Conservation (phyloP, 2,113 vertebrate genomes). For the Cnemophilus loriae region DNA sequence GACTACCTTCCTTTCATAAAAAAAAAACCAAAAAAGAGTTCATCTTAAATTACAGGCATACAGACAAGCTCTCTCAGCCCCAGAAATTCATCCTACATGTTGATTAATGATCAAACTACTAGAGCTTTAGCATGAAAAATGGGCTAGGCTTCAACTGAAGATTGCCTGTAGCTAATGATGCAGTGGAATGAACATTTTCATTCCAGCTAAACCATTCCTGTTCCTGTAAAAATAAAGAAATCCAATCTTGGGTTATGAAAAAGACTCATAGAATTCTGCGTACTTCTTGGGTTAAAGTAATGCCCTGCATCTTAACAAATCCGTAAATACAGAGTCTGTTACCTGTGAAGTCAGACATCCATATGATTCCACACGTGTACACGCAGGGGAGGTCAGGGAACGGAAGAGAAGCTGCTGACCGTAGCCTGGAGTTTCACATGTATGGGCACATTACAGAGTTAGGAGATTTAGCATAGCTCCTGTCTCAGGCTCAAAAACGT, state of each 20-base stretch:
- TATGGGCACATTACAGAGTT: not conserved
- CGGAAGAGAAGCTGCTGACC: not conserved
- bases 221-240: slow-evolving; percentile 56
- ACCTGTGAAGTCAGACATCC: not conserved
- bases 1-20: slow-evolving; percentile 12
- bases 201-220: slow-evolving; percentile 41
- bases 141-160: slow-evolving; percentile 11
- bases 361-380: not conserved
- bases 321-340: not conserved
- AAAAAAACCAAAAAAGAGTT: not conserved
- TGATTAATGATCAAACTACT: slow-evolving; percentile 31
- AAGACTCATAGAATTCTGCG: not conserved
- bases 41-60: slow-evolving; percentile 21
- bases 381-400: not conserved
- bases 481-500: not conserved
- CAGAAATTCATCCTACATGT: slow-evolving; percentile 1
- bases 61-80: slow-evolving; percentile 2
- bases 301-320: not conserved
- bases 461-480: slow-evolving; percentile 24
- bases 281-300: not conserved
- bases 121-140: slow-evolving; percentile 36
- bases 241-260: not conserved
- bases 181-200: slow-evolving; percentile 38
- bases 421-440: not conserved
- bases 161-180: slow-evolving; percentile 37